phyloP scores from a whole-genome alignment of 2,113 vertebrate genomes.

The Gnathonemus longibarbis region DNA sequence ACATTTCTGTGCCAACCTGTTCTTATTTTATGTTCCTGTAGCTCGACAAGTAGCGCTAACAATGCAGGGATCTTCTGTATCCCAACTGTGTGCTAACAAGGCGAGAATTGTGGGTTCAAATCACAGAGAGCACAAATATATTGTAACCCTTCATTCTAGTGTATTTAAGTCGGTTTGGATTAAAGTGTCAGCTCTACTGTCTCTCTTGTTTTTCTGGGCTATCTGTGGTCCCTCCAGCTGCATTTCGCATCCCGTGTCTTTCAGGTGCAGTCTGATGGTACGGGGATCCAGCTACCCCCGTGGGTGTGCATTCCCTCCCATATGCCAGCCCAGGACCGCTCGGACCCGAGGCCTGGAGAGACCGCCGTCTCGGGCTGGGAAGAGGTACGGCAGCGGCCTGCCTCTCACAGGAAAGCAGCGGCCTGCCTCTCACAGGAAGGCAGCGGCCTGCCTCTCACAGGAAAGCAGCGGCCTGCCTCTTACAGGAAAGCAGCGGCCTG shows the following conservation, averaged over 20 bases:
- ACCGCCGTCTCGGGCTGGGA: not conserved
- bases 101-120: not conserved
- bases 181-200: not conserved
- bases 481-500: not conserved
- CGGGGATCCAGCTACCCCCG: not conserved
- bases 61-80: not conserved
- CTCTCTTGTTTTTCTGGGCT: too few species aligned
- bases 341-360: not conserved
- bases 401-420: not conserved
- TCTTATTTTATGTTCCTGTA: not conserved
- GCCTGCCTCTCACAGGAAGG: not conserved
- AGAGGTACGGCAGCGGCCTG: not conserved
- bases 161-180: not conserved
- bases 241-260: not conserved
- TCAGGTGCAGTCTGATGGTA: slow-evolving; percentile 2
- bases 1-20: not conserved
- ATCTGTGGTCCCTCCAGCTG: not conserved
- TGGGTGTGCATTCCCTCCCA: not conserved
- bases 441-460: not conserved
- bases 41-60: not conserved
- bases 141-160: not conserved
- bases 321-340: not conserved
- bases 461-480: not conserved
- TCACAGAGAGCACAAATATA: not conserved
- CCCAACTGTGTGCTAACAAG: not conserved